Base-by-base conservation (phyloP, 2,797 vertebrate genomes). In the Gallinago stenura region DNA sequence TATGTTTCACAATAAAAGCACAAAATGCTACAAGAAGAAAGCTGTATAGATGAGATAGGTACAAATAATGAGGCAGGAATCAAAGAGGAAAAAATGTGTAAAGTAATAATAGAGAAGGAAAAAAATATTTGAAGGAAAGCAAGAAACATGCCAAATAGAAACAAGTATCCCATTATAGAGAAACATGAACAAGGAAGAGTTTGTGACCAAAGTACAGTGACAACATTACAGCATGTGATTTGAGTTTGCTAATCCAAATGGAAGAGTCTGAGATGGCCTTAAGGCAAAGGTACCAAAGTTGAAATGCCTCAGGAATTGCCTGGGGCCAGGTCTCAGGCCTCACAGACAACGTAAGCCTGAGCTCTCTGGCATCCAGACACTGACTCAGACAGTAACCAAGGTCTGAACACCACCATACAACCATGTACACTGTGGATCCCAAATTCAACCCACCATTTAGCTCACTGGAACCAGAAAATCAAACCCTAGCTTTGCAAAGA, bases 11-110 rank as follows among this genome's bases (percentile, higher is more conserved):
- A 83, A 68, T 50, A 78, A 57, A 77, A 87, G 71, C 57, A 94
- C 12, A 72, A 79, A 89, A 87, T 62, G 57, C 57, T 84, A 60
- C 80, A 89, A 83, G 68, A 85, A 91, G 45, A 89, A 78, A 93
- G 75, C 54, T 53, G 15, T 33, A 71, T 4, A 80, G 68, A 81
- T 58, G 21, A 75, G 57, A 90, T 8, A 37, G 57, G 57, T 78
- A 56, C 48, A 78, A 92, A 95, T 39, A 94, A 65, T 6, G 28
- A 83, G 45, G 31, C 18, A 89, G 68, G 48, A 89, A 95, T 54
- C 64, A 80, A 79, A 82, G 77, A 48, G 30, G 31, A 25, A 37
- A 57, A 90, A 84, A 43, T 11, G 19, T 53, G 22, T 46, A 30
- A 84, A 82, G 37, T 77, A 60, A 64, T 12, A 17, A 31, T 8